Percentiles rank a stretch among this genome's conserved stretches.
Evolutionary conservation across 2,113 vertebrate species (phyloP).

Genomic region (Nematolebias whitei): DNA sequence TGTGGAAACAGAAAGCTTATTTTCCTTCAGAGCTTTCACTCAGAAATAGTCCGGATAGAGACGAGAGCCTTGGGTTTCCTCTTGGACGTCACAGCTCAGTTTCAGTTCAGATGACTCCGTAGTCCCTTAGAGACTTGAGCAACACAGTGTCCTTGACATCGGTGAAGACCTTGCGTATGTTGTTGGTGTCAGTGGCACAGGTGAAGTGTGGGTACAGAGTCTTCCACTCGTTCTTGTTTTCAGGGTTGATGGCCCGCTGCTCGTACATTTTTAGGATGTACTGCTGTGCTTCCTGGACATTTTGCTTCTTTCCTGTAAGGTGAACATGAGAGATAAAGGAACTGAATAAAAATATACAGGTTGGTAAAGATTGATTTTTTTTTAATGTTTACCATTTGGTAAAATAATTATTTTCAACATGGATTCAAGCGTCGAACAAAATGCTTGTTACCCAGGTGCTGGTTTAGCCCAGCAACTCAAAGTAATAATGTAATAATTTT

Average conservation of each 20-base stretch:
- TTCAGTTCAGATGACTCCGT: conserved; percentile 76
- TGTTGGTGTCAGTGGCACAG: conserved; percentile 91
- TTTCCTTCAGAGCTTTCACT: not conserved
- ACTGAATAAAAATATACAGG: not conserved
- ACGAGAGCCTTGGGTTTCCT: not conserved
- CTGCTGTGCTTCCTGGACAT: conserved; percentile 76
- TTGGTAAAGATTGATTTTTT: too few species aligned
- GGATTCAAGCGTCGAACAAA: too few species aligned
- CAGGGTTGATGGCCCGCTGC: conserved; percentile 62
- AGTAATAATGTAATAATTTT: too few species aligned
- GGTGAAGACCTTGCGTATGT: conserved; percentile 87
- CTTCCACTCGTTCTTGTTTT: conserved; percentile 66
- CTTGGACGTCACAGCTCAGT: not conserved
- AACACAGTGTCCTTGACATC: conserved; percentile 87
- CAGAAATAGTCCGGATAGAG: not conserved
- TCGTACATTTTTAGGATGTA: conserved; percentile 84
- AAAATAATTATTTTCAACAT: too few species aligned
- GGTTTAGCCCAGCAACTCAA: too few species aligned
- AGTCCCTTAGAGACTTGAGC: conserved; percentile 78
- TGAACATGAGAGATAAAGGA: not conserved
- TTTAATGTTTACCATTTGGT: too few species aligned
- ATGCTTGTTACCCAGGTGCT: too few species aligned
- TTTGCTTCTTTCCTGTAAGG: conserved; percentile 76
- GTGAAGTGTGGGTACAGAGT: conserved; percentile 87
- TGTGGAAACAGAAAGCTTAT: not conserved